phyloP scores from a whole-genome alignment of 2,888 invertebrate species.

The Argyresthia albistria region DNA sequence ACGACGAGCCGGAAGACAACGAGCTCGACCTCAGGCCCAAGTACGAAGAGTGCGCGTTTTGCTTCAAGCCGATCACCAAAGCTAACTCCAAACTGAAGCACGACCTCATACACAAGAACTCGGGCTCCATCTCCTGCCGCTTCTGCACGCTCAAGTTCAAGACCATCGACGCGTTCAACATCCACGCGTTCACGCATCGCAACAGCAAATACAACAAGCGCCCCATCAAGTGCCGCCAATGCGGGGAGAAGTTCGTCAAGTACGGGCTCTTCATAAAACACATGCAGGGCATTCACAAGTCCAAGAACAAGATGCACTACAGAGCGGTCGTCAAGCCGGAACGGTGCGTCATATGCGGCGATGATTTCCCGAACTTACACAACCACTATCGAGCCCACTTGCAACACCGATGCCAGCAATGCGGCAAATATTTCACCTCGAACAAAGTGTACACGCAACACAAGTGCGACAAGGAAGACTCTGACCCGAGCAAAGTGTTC shows the following conservation, averaged over 20 bases:
- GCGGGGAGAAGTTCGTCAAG: slow-evolving; percentile 52
- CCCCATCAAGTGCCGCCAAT: slow-evolving; percentile 55
- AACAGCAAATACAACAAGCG: slow-evolving; percentile 57
- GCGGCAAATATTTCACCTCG: slow-evolving; percentile 57
- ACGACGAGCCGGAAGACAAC: slow-evolving; percentile 33
- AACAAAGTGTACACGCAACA: slow-evolving; percentile 41
- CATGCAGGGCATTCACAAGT: slow-evolving; percentile 49
- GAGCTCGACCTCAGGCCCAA: slow-evolving; percentile 21
- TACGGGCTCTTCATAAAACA: slow-evolving; percentile 62
- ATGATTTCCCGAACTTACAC: slow-evolving; percentile 72
- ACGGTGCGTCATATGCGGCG: slow-evolving; percentile 73
- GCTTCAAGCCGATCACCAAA: slow-evolving; percentile 58
- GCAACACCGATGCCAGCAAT: slow-evolving; percentile 65
- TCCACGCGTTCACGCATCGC: slow-evolving; percentile 62
- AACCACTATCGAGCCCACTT: slow-evolving; percentile 75
- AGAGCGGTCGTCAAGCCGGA: slow-evolving; percentile 57
- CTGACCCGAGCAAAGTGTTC: slow-evolving; percentile 50
- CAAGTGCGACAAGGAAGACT: slow-evolving; percentile 43
- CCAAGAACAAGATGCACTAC: slow-evolving; percentile 51
- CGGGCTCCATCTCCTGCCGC: slow-evolving; percentile 61
- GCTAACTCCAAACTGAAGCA: slow-evolving; percentile 44
- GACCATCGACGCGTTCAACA: slow-evolving; percentile 60
- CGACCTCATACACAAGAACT: slow-evolving; percentile 45
- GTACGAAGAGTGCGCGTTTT: slow-evolving; percentile 60
- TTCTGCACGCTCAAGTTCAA: slow-evolving; percentile 63